Evolutionary conservation across 2,888 invertebrate genomes (phyloP), one percentile per base, ranked within the genome.

Genomic region (Timema podura): DNA sequence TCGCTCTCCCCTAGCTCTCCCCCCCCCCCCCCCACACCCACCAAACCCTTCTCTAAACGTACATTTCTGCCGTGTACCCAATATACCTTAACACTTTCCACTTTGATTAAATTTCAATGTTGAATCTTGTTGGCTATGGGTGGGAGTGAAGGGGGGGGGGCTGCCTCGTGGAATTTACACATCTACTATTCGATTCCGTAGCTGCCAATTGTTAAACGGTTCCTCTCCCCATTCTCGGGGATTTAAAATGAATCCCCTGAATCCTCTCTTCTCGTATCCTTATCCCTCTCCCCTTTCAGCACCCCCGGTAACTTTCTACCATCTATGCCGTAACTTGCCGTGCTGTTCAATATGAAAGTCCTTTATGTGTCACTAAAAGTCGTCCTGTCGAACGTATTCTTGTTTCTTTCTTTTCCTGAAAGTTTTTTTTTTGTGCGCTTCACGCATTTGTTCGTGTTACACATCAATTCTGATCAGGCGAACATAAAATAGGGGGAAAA

Each of bases 121-220:
- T 61, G 61, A 61, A 61, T 61, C 61, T 61, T 61, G 61, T 61
- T 45, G 61, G 44, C 61, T 45, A 8, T 9, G 44, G 44, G 3
- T 30, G 57, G 15, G 57, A 13, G 44, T 30, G 44, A 45, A 45
- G 6, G n/a, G 9, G 61, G 61, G 30, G 2, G 61, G 44, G 8
- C 6, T 6, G 61, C 44, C 44, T 44, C 6, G 44, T 61, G 61
- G 61, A 61, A 61, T 61, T 61, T 61, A 61, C 61, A 61, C 61
- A 61, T 61, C 61, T 61, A 30, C 61, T 45, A 61, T 61, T 61
- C 61, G 61, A 61, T 61, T 61, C 61, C 44, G 61, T 61, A 61
- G 61, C 61, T 61, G 61, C 61, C 61, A 61, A 61, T 61, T 61
- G 61, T 61, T 61, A 61, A 61, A 61, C 61, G 61, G 61, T 61